Evolutionary conservation across 2,888 invertebrate genomes (phyloP).

Genomic region (Dolomedes plantarius): DNA sequence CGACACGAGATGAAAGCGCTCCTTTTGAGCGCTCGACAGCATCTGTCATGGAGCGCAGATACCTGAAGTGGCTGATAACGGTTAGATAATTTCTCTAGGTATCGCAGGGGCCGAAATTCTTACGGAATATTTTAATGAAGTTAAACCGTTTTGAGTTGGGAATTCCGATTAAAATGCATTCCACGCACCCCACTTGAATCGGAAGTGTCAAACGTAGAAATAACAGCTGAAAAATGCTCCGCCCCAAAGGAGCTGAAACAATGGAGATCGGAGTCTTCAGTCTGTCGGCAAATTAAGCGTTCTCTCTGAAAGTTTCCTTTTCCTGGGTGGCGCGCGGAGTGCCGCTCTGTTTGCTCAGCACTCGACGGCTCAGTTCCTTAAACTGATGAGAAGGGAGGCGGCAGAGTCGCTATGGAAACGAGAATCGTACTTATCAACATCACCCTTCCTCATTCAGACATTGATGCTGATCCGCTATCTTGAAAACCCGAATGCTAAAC

Average conservation of each 20-base stretch:
- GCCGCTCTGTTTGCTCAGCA: conserved; percentile 12
- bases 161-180: conserved; percentile 8
- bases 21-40: not conserved
- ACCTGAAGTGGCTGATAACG: not conserved
- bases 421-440: conserved; percentile 2
- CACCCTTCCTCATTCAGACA: not conserved
- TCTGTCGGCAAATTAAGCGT: conserved; percentile 14
- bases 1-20: not conserved
- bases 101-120: conserved; percentile 5
- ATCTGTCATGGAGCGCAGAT: not conserved
- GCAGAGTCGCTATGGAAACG: not conserved
- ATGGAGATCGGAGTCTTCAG: not conserved
- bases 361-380: conserved; percentile 6
- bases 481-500: conserved; percentile 3
- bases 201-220: conserved; percentile 18
- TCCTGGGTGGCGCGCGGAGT: not conserved
- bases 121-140: conserved; percentile 14
- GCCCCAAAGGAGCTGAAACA: not conserved
- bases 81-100: not conserved
- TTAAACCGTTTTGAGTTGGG: conserved; percentile 9
- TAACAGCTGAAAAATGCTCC: conserved; percentile 16
- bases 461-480: conserved; percentile 11
- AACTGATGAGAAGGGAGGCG: conserved; percentile 7
- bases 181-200: conserved; percentile 6
- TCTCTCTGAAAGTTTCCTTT: conserved; percentile 13